Evolutionary conservation across 2,888 invertebrate genomes (phyloP), one percentile per base, ranked within the genome.

Genomic region (Zonitis immaculata): DNA sequence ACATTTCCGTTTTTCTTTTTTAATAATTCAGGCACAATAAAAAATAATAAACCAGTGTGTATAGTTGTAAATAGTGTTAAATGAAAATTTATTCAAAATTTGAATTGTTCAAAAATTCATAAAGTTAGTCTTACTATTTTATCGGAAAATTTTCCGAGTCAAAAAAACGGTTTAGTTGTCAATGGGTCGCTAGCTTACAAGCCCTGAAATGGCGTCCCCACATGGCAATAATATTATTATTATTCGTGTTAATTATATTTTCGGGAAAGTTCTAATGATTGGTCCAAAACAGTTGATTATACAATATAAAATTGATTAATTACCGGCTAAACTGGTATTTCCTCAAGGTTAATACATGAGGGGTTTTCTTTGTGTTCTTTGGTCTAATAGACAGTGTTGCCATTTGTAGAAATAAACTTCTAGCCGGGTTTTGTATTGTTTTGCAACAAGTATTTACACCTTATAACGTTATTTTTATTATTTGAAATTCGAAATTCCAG

Each of bases 151-250:
- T 49, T 43, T 22, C 39, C 52, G 57, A 53, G 54, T 59, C 39
- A 54, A 54, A 57, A n/a, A 59, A 64, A 63, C 57, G 57, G 60
- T 61, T 56, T 64, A 62, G 67, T 68, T 82, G 82, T 82, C 82
- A 82, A 78, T 80, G 80, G 78, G 79, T 51, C 53, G 52, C 78
- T 79, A 79, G 79, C 80, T 80, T 80, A 78, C 81, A 81, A 82
- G 79, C 80, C 80, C 80, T 80, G 81, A 83, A 84, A 85, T 85
- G 85, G 85, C 85, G 85, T 85, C 85, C 80, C 83, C 84, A 84
- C 85, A 85, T 85, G 79, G 84, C 81, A 80, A 66, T 68, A 60
- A 58, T 57, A 59, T 58, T 47, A 46, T 58, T 47, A 46, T 54
- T 53, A 53, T 35, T 52, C 44, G 47, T 32, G 32, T 20, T 56